Percentiles rank a stretch among this genome's conserved stretches.
Evolutionary conservation across 2,888 invertebrate genomes (phyloP).

Genomic region (Agriotes lineatus): DNA sequence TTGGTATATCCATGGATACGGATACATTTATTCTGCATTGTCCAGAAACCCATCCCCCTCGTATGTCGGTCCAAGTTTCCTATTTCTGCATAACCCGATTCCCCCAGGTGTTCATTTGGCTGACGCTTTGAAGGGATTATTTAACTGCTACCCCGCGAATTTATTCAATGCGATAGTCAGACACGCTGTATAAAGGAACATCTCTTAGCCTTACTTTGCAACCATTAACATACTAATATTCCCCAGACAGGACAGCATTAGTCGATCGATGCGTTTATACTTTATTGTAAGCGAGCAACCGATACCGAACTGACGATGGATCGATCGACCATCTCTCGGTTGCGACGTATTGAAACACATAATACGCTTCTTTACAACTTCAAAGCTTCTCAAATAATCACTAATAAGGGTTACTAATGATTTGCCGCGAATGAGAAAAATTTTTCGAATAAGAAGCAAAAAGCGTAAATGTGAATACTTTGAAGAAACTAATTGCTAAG

Average conservation of each 20-base stretch:
- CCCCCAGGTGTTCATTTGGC: slow-evolving; percentile 65
- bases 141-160: slow-evolving; percentile 65
- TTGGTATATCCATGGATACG: slow-evolving; percentile 24
- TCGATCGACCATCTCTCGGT: slow-evolving; percentile 42
- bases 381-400: slow-evolving; percentile 63
- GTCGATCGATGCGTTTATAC: slow-evolving; percentile 51
- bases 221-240: slow-evolving; percentile 65
- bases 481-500: slow-evolving; percentile 67
- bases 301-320: slow-evolving; percentile 36
- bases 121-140: slow-evolving; percentile 68
- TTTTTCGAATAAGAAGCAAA: slow-evolving; percentile 59
- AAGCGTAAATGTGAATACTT: slow-evolving; percentile 63
- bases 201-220: slow-evolving; percentile 65
- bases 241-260: slow-evolving; percentile 56
- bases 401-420: slow-evolving; percentile 67
- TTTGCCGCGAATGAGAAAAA: slow-evolving; percentile 64
- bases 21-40: slow-evolving; percentile 25
- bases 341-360: slow-evolving; percentile 46
- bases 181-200: slow-evolving; percentile 63
- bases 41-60: slow-evolving; percentile 1
- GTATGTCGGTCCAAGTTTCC: slow-evolving; percentile 7
- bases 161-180: slow-evolving; percentile 66
- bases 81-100: slow-evolving; percentile 48
- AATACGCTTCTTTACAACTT: slow-evolving; percentile 59
- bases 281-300: slow-evolving; percentile 38